phyloP scores from a whole-genome alignment of 2,888 invertebrate genomes.

The Gymnoscelis rufifasciata region DNA sequence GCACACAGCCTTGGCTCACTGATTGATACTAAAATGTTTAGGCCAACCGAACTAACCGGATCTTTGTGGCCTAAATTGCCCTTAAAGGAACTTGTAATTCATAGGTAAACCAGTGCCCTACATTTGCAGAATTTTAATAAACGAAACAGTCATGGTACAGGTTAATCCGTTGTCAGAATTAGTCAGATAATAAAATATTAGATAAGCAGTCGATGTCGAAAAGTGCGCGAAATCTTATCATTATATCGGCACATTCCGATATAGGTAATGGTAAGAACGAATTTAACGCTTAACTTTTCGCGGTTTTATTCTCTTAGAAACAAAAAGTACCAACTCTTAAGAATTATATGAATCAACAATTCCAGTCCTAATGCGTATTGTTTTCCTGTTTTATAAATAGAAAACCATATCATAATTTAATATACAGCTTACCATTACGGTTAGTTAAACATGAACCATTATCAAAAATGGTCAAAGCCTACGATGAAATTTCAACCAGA shows the following conservation, averaged over 20 bases:
- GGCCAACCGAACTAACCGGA: constrained; percentile 62
- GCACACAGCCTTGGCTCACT: constrained; percentile 52
- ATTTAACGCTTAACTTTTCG: background rate
- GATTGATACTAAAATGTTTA: constrained; percentile 59
- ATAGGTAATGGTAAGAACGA: background rate
- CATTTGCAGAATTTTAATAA: constrained; percentile 40
- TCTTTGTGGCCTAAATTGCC: constrained; percentile 61
- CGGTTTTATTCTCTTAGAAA: too few relatives aligned
- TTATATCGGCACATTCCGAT: background rate
- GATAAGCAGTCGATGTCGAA: background rate
- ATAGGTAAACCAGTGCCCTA: constrained; percentile 47
- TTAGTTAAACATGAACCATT: too few relatives aligned
- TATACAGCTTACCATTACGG: too few relatives aligned
- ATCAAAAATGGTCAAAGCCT: too few relatives aligned
- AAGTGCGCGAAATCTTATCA: background rate
- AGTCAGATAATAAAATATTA: background rate
- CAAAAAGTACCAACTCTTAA: too few relatives aligned
- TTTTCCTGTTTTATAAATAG: too few relatives aligned
- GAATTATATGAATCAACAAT: too few relatives aligned
- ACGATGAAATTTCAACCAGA: too few relatives aligned
- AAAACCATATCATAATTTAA: too few relatives aligned
- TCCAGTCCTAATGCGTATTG: too few relatives aligned
- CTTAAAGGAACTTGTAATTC: constrained; percentile 57
- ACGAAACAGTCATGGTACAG: constrained; percentile 19
- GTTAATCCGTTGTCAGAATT: constrained; percentile 51